Base-by-base conservation (phyloP, 1,140 invertebrate species). In the Wiebesia pumilae region DNA sequence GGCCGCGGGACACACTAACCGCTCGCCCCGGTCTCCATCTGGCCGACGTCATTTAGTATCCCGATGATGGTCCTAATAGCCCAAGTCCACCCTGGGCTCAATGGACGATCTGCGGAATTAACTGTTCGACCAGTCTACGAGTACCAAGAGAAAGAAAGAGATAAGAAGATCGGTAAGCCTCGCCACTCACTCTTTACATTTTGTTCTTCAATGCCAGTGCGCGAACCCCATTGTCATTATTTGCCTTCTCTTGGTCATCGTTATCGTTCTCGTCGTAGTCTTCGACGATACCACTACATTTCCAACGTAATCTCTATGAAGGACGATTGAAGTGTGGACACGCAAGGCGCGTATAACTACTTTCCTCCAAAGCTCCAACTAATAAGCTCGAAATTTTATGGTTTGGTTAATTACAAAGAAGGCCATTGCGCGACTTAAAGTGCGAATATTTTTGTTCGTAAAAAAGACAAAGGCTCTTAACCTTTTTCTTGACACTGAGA, bases 21-120 rank as follows among this genome's bases (percentile, higher is more conserved):
- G 90, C 89, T 90, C 90, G 89, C 89, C 38, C 35, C 24, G 12
- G n/a, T 19, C 75, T 30, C 38, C 75, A 21, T 54, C 89, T 51
- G 78, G 84, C 88, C 90, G 89, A 91, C 92, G 92, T 93, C 93
- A 93, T 93, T 94, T 93, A 93, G 91, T 92, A 93, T 91, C 89
- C 89, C 88, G 87, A 89, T 90, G 92, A 93, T 93, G 92, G 87
- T 85, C 90, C 91, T 93, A 93, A 93, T 93, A 92, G 91, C 89
- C 89, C 86, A 86, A 69, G 81, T 88, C 88, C 87, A 90, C 89
- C 84, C 33, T 19, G 69, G 87, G 83, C 88, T 89, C 88, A 90
- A 91, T 91, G 90, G 88, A 90, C 89, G 88, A 84, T 86, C 84
- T 82, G 84, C 88, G 88, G 87, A 88, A 92, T 92, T 92, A 91